Percentiles rank a stretch among this genome's conserved stretches.
Evolutionary conservation across 2,797 vertebrate species (phyloP).

Genomic region (Hyperoplus immaculatus): DNA sequence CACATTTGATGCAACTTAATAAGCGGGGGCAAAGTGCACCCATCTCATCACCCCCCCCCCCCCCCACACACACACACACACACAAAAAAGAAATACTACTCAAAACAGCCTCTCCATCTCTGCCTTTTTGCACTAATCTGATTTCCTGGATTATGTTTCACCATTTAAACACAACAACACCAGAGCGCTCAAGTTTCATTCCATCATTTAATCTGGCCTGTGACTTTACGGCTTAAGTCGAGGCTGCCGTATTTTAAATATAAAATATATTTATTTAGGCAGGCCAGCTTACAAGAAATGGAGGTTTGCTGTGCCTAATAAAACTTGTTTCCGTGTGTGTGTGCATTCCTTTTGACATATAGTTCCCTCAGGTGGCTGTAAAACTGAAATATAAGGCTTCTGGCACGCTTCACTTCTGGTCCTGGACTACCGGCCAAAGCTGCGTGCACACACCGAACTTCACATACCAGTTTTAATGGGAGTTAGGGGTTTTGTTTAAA

Average conservation of each 20-base stretch:
- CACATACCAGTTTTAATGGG: constrained; percentile 30
- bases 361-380: constrained; percentile 56
- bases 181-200: constrained; percentile 33
- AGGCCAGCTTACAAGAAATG: constrained; percentile 39
- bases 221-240: constrained; percentile 4
- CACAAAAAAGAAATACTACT: too few relatives aligned
- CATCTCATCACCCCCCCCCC: background rate
- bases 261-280: constrained; percentile 42
- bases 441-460: constrained; percentile 14
- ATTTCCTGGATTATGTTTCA: constrained; percentile 47
- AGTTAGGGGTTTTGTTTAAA: constrained; percentile 36
- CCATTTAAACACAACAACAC: constrained; percentile 42
- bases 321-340: constrained; percentile 54
- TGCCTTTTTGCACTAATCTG: constrained; percentile 47
- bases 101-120: constrained; percentile 31
- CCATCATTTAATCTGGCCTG: constrained; percentile 20
- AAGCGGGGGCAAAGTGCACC: constrained; percentile 9
- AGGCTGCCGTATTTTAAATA: constrained; percentile 29
- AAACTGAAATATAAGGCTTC: constrained; percentile 42
- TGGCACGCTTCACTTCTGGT: constrained; percentile 38
- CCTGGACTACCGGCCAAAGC: constrained; percentile 21
- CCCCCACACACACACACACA: too few relatives aligned
- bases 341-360: constrained; percentile 55
- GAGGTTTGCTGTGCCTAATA: constrained; percentile 47
- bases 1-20: constrained; percentile 58